phyloP scores from a whole-genome alignment of 2,888 invertebrate genomes.

The Andrena hattorfiana region DNA sequence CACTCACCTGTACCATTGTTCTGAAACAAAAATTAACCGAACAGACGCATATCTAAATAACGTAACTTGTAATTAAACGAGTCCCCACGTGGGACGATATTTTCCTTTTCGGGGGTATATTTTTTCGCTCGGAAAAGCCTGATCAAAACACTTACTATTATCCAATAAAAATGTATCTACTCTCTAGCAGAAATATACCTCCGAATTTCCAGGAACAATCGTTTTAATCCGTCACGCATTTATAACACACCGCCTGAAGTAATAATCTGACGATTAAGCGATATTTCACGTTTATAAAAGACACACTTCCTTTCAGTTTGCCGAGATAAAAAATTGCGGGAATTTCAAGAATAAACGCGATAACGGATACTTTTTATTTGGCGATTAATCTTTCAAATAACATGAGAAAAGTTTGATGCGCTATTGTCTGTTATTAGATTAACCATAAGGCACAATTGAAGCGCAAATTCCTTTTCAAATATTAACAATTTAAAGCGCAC shows the following conservation, averaged over 20 bases:
- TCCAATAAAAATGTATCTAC: conserved; percentile 6
- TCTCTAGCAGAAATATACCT: neutral
- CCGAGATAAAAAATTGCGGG: conserved; percentile 65
- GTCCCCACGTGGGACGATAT: conserved; percentile 85
- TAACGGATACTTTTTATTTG: neutral
- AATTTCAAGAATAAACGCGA: conserved; percentile 59
- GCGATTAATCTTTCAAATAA: neutral
- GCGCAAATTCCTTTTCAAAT: neutral
- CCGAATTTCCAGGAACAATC: neutral
- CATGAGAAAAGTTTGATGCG: neutral
- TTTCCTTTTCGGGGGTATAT: conserved; percentile 84
- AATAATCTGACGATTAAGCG: conserved; percentile 15
- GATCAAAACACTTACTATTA: conserved; percentile 78
- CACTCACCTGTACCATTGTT: conserved; percentile 84
- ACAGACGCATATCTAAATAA: conserved; percentile 84
- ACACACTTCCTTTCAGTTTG: conserved; percentile 62
- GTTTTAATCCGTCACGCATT: conserved; percentile 33
- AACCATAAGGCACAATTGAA: neutral
- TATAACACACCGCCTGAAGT: neutral
- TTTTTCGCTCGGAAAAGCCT: conserved; percentile 83
- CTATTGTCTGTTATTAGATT: neutral
- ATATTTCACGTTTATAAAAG: conserved; percentile 45
- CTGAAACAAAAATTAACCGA: conserved; percentile 82
- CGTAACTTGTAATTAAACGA: conserved; percentile 84
- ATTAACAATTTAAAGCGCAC: neutral